phyloP scores from a whole-genome alignment of 2,888 invertebrate species.

The Trachelus troglodyta region DNA sequence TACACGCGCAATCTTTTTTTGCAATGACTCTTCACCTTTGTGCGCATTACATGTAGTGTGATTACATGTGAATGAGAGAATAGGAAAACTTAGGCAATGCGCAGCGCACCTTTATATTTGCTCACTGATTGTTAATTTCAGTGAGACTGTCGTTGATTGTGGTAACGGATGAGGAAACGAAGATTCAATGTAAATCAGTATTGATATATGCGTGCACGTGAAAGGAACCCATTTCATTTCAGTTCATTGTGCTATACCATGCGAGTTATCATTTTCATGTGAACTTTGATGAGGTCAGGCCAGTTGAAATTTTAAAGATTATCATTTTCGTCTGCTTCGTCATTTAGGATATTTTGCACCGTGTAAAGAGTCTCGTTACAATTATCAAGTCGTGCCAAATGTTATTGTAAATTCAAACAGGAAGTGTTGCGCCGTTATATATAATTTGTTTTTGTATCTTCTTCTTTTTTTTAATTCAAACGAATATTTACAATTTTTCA shows the following conservation, averaged over 20 bases:
- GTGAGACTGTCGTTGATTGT: background rate
- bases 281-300: too few relatives aligned
- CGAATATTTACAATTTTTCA: background rate
- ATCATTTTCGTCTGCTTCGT: background rate
- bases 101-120: background rate
- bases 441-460: background rate
- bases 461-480: background rate
- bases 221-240: background rate
- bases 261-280: background rate
- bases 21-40: background rate
- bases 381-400: slow-evolving; percentile 1
- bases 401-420: background rate
- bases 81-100: background rate
- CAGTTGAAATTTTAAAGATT: background rate
- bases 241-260: background rate
- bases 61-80: background rate
- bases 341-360: background rate
- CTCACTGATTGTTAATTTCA: background rate
- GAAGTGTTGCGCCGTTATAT: background rate
- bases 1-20: background rate
- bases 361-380: background rate
- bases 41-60: too few relatives aligned
- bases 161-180: background rate
- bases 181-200: background rate
- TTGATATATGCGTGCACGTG: background rate